A percentile compares a stretch with the other conserved stretches of the same genome.
These are phyloP conservation scores for Micromesistius poutassou DNA, from an alignment of 2,797 vertebrate genomes.

Conservation along the genomic window DNA sequence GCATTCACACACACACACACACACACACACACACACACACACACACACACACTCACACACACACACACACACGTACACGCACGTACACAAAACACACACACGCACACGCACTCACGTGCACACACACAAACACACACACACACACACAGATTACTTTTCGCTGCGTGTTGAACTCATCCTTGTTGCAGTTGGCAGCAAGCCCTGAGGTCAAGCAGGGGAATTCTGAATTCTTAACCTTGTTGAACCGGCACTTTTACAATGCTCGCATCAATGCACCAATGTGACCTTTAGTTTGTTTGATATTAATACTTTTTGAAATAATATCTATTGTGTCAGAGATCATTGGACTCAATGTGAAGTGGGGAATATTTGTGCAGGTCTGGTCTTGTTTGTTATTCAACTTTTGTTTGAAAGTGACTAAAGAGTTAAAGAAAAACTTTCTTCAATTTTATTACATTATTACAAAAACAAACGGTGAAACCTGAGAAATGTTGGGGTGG, in stretches of 20 bases:
- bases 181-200: constrained; percentile 1
- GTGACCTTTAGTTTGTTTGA: background rate
- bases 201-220: background rate
- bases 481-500: no score
- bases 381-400: background rate
- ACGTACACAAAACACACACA: constrained; percentile 26
- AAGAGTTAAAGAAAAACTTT: background rate
- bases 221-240: background rate
- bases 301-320: background rate
- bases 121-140: no score
- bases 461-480: no score
- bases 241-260: background rate
- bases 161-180: constrained; percentile 16
- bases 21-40: constrained; percentile 25
- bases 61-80: constrained; percentile 9
- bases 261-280: background rate
- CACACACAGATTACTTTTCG: constrained; percentile 10
- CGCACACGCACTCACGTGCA: constrained; percentile 13
- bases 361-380: background rate
- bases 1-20: constrained; percentile 28
- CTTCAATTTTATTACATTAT: no score
- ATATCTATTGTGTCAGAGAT: background rate
- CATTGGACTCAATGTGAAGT: background rate
- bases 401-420: background rate
- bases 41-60: constrained; percentile 17